These are phyloP conservation scores for Rhabdornis inornatus DNA, from an alignment of 2,113 vertebrate genomes.

Conservation along the genomic window DNA sequence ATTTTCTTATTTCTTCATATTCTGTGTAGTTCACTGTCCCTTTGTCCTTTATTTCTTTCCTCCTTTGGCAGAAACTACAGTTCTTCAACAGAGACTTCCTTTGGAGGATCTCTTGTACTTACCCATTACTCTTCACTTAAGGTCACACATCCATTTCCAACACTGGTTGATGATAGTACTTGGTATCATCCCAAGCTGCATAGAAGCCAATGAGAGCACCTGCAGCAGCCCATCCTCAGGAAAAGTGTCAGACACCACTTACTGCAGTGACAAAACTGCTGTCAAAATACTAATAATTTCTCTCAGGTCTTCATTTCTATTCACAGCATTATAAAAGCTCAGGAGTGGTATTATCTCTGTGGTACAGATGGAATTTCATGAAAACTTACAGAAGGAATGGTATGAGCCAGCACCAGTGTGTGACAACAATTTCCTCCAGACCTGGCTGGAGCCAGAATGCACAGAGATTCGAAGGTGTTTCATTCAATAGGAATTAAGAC, in stretches of 20 bases:
- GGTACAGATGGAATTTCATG: background rate
- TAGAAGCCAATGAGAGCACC: background rate
- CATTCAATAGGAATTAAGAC: background rate
- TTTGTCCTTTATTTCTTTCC: background rate
- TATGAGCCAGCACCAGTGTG: background rate
- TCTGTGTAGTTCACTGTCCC: rapidly evolving
- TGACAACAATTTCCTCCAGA: background rate
- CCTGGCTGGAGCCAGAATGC: background rate
- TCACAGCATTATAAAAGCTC: background rate
- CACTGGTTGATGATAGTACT: background rate
- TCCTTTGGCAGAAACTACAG: background rate
- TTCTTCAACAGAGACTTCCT: background rate
- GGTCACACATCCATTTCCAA: background rate
- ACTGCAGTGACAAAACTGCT: background rate
- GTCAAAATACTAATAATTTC: background rate
- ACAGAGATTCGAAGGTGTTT: background rate
- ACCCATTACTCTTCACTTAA: background rate
- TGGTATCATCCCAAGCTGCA: background rate
- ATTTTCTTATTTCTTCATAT: background rate
- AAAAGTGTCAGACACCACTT: background rate
- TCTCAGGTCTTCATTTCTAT: background rate
- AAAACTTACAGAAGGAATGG: background rate
- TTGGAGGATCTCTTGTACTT: background rate
- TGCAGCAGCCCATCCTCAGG: background rate
- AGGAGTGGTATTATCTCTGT: background rate